Evolutionary conservation across 2,113 vertebrate species (phyloP).

Genomic region (Petaurus breviceps): DNA sequence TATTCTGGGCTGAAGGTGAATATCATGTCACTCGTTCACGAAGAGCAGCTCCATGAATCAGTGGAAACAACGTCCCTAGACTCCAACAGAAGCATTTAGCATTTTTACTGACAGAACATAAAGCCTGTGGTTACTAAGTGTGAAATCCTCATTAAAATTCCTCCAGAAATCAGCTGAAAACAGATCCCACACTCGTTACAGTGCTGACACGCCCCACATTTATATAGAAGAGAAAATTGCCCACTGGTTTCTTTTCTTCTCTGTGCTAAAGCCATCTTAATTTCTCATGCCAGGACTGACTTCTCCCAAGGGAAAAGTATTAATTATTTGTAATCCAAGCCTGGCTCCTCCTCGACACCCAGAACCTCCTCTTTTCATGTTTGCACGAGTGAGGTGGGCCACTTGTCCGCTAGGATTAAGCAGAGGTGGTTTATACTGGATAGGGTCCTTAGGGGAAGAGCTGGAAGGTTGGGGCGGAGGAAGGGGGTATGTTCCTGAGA

Average conservation of each 20-base stretch:
- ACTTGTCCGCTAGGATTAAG: conserved; percentile 15
- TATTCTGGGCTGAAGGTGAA: conserved; percentile 71
- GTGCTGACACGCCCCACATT: conserved; percentile 46
- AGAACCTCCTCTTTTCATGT: conserved; percentile 6
- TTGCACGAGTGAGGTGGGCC: not conserved
- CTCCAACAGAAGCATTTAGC: conserved; percentile 78
- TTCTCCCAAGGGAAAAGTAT: conserved; percentile 30
- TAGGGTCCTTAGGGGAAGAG: not conserved
- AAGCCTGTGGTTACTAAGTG: conserved; percentile 80
- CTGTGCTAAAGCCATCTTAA: not conserved
- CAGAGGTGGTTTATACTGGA: not conserved
- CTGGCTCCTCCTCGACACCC: not conserved
- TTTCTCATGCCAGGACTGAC: conserved; percentile 13
- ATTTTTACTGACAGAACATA: conserved; percentile 79
- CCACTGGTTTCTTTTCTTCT: conserved; percentile 68
- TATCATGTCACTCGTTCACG: conserved; percentile 59
- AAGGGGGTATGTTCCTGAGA: conserved; percentile 31
- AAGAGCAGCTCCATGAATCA: conserved; percentile 53
- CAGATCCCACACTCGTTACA: conserved; percentile 68
- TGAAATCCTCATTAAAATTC: conserved; percentile 83
- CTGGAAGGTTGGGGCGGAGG: not conserved
- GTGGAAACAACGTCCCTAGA: conserved; percentile 74
- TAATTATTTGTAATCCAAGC: conserved; percentile 34
- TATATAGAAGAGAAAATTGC: conserved; percentile 57
- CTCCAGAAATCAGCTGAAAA: conserved; percentile 72